Conservation (phyloP, 2,888 invertebrate genomes). For the Acanthococcus lagerstroemiae region DNA sequence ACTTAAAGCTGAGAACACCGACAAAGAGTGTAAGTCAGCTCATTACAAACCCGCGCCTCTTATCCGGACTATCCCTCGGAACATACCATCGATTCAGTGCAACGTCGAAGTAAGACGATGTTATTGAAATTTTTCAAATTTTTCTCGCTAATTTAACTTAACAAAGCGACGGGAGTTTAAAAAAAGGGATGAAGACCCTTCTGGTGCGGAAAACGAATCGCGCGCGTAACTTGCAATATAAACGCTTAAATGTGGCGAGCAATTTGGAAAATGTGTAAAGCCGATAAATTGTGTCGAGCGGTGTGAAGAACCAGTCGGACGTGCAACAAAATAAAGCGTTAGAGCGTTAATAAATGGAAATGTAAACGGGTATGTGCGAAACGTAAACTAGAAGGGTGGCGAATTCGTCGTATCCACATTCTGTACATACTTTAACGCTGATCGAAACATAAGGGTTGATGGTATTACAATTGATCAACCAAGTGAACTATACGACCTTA, state of each 20-base stretch:
- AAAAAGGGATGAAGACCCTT: neutral
- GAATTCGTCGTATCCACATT: slow-evolving; percentile 2
- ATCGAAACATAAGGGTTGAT: slow-evolving; percentile 24
- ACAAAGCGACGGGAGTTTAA: neutral
- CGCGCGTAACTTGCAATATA: slow-evolving; percentile 13
- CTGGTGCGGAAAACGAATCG: slow-evolving; percentile 1
- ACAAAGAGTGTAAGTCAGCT: too few species aligned
- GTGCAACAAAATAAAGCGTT: slow-evolving; percentile 16
- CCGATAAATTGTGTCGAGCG: slow-evolving; percentile 13
- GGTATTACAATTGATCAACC: slow-evolving; percentile 19
- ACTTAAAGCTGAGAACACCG: too few species aligned
- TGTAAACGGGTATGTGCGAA: slow-evolving; percentile 18
- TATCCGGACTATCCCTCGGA: too few species aligned
- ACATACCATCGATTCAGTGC: too few species aligned
- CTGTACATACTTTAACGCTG: slow-evolving; percentile 16
- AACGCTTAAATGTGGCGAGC: slow-evolving; percentile 12
- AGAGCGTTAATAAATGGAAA: slow-evolving; percentile 26
- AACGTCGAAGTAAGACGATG: too few species aligned
- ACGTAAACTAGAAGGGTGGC: slow-evolving; percentile 1
- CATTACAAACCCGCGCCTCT: too few species aligned
- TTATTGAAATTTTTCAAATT: neutral
- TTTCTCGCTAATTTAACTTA: neutral
- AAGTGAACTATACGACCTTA: slow-evolving; percentile 19
- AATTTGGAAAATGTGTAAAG: slow-evolving; percentile 19
- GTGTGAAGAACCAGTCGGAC: neutral